Evolutionary conservation across 2,888 invertebrate genomes (phyloP), one percentile per base, ranked within the genome.

Genomic region (Oxystoma pomonae): DNA sequence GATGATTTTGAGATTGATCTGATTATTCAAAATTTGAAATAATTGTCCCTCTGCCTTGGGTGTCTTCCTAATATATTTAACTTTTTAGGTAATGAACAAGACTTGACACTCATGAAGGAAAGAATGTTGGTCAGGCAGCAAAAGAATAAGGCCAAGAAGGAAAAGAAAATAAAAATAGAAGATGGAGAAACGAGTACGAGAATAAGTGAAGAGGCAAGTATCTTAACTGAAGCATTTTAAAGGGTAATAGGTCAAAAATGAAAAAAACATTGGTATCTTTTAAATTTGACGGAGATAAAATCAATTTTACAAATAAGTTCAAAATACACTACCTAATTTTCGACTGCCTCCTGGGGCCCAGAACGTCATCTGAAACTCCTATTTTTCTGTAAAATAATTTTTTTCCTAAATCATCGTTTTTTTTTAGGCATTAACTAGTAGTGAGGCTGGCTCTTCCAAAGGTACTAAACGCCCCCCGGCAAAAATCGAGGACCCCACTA

Each of bases 81-180:
- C n/a, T n/a, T 35, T 35, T 35, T 7, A 35, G 35, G 92, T 58
- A 87, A 85, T 69, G 90, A 92, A 16, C 91, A 92, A 68, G 94
- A 96, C 72, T 76, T 92, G 63, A 84, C 84, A 52, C 67, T 82
- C 21, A 86, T 94, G 76, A 84, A 81, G 70, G 78, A 78, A 17
- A 87, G 86, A 73, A 88, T 92, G 81, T 85, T 88, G 68, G 82
- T 86, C 58, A 84, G 92, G 56, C 84, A 90, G 61, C 85, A 86
- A 51, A 87, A 84, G 73, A 84, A 87, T 62, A 92, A 91, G 75
- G 82, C 84, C 1, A 84, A 83, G 57, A 94, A 91, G 74, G 89
- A 89, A 71, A 79, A 80, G 22, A 84, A 83, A 12, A 12, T 35
- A 70, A 76, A 76, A 64, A 63, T 73, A 16, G 35, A 35, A 35